Evolutionary conservation across 1,140 invertebrate species (phyloP), one percentile per base, ranked within the genome.

Genomic region (Calliopsis andreniformis): DNA sequence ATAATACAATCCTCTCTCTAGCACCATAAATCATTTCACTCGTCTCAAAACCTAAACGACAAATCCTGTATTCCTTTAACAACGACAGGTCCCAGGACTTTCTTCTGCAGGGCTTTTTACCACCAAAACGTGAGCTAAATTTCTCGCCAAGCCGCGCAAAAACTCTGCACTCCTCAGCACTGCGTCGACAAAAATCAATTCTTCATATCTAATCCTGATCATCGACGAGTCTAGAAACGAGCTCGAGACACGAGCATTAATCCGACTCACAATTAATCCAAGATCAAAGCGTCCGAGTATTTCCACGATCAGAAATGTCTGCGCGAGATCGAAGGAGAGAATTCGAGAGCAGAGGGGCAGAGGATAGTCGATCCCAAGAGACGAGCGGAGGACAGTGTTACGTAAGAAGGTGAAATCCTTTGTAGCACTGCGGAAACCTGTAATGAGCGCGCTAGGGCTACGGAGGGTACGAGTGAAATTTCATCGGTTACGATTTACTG

Each of bases 391-490:
- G 45, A 58, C 42, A 43, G 78, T 16, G 79, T 83, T 82, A 82
- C 55, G 35, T 62, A 83, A 82, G 70, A 58, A 75, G 39, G 16
- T 28, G 70, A 53, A 70, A 79, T 82, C 76, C 70, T 83, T 82
- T 83, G 81, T 75, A 39, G 51, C 43, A 45, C 64, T 23, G 49
- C 35, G 42, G 67, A 71, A 76, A 35, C 79, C 58, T 30, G 39
- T 82, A 79, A 83, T 78, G 70, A 83, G 45, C 66, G 32, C 45
- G 67, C 67, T 58, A 79, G 82, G 70, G 66, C 32, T 43, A 20
- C n/a, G 3, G 30, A 42, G 45, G 7, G 16, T 18, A 20, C 49
- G 63, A 70, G 63, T 69, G 79, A 71, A 64, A 82, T 82, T 83
- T 79, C 49, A 82, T 80, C 63, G 67, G 67, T 62, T 56, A 35